phyloP scores from a whole-genome alignment of 1,140 invertebrate species.

The Apis florea region DNA sequence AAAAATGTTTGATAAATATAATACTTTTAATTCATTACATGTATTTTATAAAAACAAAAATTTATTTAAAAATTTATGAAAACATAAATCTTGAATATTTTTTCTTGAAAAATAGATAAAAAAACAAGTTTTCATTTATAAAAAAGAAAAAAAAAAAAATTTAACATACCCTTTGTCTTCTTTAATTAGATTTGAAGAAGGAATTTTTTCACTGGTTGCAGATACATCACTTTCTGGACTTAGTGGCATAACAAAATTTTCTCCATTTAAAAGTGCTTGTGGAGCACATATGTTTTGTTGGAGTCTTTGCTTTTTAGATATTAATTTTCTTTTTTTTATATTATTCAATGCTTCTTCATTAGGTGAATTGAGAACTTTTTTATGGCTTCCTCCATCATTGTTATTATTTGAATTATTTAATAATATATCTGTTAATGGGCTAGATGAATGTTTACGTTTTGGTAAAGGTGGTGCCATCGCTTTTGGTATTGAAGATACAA shows the following conservation, averaged over 20 bases:
- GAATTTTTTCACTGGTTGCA: constrained; percentile 74
- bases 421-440: constrained; percentile 73
- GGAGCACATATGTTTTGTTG: constrained; percentile 50
- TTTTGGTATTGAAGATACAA: constrained; percentile 54
- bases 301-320: constrained; percentile 67
- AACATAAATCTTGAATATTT: background rate
- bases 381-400: constrained; percentile 63
- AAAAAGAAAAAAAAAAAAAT: constrained; percentile 30
- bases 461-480: constrained; percentile 69
- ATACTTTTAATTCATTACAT: background rate
- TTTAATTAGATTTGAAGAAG: constrained; percentile 65
- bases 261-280: constrained; percentile 70
- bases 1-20: constrained; percentile 3
- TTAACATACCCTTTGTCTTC: constrained; percentile 75
- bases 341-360: constrained; percentile 54
- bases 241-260: constrained; percentile 78
- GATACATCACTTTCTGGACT: constrained; percentile 80
- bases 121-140: background rate
- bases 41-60: constrained; percentile 7
- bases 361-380: constrained; percentile 43
- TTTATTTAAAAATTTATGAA: constrained; percentile 12
- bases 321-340: constrained; percentile 70
- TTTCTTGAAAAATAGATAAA: background rate
- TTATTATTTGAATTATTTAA: constrained; percentile 75
- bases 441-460: constrained; percentile 72